Evolutionary conservation across 2,888 invertebrate genomes (phyloP).

Genomic region (Scaptomyza flava): DNA sequence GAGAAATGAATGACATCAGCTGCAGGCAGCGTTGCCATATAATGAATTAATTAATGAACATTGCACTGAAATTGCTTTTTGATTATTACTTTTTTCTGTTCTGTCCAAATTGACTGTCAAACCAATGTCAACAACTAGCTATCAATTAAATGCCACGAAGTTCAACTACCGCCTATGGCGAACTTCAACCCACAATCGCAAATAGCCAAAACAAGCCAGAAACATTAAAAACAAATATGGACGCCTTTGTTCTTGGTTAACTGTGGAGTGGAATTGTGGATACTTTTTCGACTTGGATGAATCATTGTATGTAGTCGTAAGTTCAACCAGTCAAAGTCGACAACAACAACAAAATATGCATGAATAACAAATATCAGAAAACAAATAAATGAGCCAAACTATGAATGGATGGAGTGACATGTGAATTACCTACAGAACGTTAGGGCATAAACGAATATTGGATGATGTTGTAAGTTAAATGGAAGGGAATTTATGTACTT

Average conservation of each 20-base stretch:
- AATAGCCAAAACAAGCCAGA: conserved; percentile 4
- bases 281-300: conserved; percentile 36
- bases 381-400: conserved; percentile 55
- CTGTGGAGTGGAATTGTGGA: conserved; percentile 19
- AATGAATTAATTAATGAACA: conserved; percentile 73
- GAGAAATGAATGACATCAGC: conserved; percentile 16
- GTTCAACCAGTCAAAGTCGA: conserved; percentile 40
- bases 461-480: too few species aligned
- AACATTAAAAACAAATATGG: conserved; percentile 5
- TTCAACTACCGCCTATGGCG: conserved; percentile 64
- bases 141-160: conserved; percentile 23
- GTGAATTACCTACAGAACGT: conserved; percentile 14
- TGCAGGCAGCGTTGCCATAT: conserved; percentile 17
- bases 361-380: conserved; percentile 11
- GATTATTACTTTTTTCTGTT: neutral
- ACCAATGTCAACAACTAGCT: conserved; percentile 21
- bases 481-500: too few species aligned
- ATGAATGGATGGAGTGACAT: conserved; percentile 30
- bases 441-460: conserved; percentile 1
- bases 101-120: conserved; percentile 12
- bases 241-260: conserved; percentile 54
- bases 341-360: conserved; percentile 31
- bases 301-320: conserved; percentile 35
- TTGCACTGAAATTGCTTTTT: conserved; percentile 30
- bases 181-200: conserved; percentile 68